Evolutionary conservation across 2,888 invertebrate genomes (phyloP).

Genomic region (Salpingus planirostris): DNA sequence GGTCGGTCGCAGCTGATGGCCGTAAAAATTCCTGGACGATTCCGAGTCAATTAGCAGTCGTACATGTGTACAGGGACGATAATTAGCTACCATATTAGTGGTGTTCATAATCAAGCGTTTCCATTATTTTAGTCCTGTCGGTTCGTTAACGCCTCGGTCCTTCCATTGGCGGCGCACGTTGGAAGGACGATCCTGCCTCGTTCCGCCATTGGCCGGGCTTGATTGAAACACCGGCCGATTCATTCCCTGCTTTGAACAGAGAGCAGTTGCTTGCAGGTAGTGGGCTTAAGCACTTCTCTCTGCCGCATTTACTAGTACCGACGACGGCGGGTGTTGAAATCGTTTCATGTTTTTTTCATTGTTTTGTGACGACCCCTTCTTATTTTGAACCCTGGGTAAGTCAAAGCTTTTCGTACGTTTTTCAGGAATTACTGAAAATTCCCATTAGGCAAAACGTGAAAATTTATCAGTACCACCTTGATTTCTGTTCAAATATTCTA

Average conservation of each 20-base stretch:
- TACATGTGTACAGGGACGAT: too few relatives aligned
- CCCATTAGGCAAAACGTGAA: too few relatives aligned
- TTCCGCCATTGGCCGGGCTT: slow-evolving; percentile 26
- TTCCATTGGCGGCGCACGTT: slow-evolving; percentile 26
- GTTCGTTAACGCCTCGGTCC: slow-evolving; percentile 22
- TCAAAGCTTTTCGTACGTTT: too few relatives aligned
- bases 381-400: slow-evolving; percentile 39
- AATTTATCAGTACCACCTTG: too few relatives aligned
- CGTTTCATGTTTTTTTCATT: slow-evolving; percentile 19
- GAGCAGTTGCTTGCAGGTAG: slow-evolving; percentile 37
- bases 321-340: slow-evolving; percentile 14
- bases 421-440: too few relatives aligned
- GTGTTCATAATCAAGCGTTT: slow-evolving; percentile 38
- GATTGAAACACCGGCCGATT: slow-evolving; percentile 26
- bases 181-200: slow-evolving; percentile 17
- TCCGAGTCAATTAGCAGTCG: slow-evolving; percentile 34
- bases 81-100: slow-evolving; percentile 43
- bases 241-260: slow-evolving; percentile 26
- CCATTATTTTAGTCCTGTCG: slow-evolving; percentile 40
- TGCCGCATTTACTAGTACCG: too few relatives aligned
- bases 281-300: slow-evolving; percentile 26
- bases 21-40: too few relatives aligned
- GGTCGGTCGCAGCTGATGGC: too few relatives aligned
- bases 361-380: slow-evolving; percentile 21
- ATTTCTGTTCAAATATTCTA: too few relatives aligned